These are phyloP conservation scores for Agrochola lota DNA, from an alignment of 2,888 invertebrate species.

Conservation along the genomic window DNA sequence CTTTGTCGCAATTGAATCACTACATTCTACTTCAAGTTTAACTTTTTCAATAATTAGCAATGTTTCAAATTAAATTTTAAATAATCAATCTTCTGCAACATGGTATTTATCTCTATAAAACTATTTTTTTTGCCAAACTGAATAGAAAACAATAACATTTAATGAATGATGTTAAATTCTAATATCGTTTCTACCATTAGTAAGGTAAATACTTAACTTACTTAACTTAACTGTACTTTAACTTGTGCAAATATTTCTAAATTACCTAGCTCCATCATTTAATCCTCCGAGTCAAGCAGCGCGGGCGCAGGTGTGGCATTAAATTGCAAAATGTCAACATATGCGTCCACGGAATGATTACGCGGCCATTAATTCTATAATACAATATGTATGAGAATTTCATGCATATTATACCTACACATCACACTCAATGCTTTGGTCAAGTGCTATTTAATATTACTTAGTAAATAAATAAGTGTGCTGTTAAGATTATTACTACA, in stretches of 20 bases:
- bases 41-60: background rate
- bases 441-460: background rate
- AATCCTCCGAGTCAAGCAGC: conserved; percentile 16
- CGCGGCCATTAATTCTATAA: conserved; percentile 20
- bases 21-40: background rate
- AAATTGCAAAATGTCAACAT: conserved; percentile 41
- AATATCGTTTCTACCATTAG: background rate
- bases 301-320: conserved; percentile 37
- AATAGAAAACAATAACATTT: background rate
- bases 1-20: background rate
- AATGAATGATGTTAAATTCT: background rate
- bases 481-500: background rate
- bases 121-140: background rate
- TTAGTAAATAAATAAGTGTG: background rate
- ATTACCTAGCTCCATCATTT: conserved; percentile 23
- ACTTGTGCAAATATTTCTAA: conserved; percentile 31
- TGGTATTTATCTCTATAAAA: background rate
- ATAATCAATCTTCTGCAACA: background rate
- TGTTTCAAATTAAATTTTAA: background rate
- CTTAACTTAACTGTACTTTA: background rate
- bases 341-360: conserved; percentile 18
- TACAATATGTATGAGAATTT: conserved; percentile 8
- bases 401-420: background rate
- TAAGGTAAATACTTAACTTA: conserved; percentile 4
- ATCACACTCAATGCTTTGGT: background rate